These are phyloP conservation scores for Limanda limanda DNA, from an alignment of 2,113 vertebrate species.

Conservation along the genomic window DNA sequence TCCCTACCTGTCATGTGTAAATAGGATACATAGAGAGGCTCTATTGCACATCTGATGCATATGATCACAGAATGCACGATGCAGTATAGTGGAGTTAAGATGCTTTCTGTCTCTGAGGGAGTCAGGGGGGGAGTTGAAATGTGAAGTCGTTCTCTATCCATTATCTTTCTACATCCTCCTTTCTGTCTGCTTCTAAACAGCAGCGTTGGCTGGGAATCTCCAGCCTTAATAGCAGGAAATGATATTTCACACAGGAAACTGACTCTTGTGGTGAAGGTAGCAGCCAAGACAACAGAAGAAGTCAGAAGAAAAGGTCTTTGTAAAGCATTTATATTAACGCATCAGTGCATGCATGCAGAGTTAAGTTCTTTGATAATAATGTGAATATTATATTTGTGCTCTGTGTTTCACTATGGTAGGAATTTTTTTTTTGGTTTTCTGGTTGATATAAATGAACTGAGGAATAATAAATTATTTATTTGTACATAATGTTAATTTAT, in stretches of 20 bases:
- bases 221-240: constrained; percentile 20
- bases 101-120: constrained; percentile 38
- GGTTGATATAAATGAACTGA: constrained; percentile 74
- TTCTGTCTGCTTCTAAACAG: constrained; percentile 41
- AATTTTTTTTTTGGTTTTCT: constrained; percentile 63
- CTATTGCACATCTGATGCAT: constrained; percentile 64
- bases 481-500: constrained; percentile 80
- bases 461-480: constrained; percentile 73
- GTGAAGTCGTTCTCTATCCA: constrained; percentile 62
- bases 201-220: constrained; percentile 12
- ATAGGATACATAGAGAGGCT: constrained; percentile 59
- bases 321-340: constrained; percentile 84
- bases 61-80: constrained; percentile 47
- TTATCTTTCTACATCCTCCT: constrained; percentile 65
- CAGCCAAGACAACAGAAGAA: constrained; percentile 45
- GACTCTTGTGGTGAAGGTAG: constrained; percentile 53
- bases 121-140: constrained; percentile 45
- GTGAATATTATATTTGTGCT: constrained; percentile 83
- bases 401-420: constrained; percentile 82
- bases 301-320: constrained; percentile 73
- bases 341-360: constrained; percentile 85
- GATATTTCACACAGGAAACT: constrained; percentile 53
- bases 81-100: constrained; percentile 41
- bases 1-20: constrained; percentile 50
- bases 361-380: constrained; percentile 85